These are phyloP conservation scores for Lagocephalus sceleratus DNA, from an alignment of 2,797 vertebrate genomes.

Conservation along the genomic window DNA sequence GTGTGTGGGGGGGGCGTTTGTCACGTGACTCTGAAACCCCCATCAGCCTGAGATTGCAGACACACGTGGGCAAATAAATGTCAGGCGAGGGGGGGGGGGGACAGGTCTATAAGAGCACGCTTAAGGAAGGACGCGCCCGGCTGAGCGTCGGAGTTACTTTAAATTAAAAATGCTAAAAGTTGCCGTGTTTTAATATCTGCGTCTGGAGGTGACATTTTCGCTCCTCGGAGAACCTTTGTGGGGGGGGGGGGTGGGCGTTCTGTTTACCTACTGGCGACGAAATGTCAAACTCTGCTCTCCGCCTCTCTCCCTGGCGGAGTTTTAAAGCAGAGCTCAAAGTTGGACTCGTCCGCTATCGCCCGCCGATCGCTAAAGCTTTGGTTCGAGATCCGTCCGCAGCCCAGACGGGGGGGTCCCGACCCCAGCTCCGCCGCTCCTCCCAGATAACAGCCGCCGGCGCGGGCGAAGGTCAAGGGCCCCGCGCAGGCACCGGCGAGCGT, in stretches of 20 bases:
- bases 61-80: too few relatives aligned
- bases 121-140: too few relatives aligned
- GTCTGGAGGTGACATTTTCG: slow-evolving; percentile 48
- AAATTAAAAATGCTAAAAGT: slow-evolving; percentile 25
- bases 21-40: slow-evolving; percentile 2
- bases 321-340: slow-evolving; percentile 22
- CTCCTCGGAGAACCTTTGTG: slow-evolving; percentile 22
- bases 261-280: slow-evolving; percentile 43
- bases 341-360: slow-evolving; percentile 33
- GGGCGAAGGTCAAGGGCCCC: slow-evolving; percentile 41
- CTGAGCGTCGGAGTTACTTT: background rate
- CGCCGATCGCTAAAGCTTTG: slow-evolving; percentile 39
- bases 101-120: too few relatives aligned
- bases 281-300: slow-evolving; percentile 50
- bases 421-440: slow-evolving; percentile 33
- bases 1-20: slow-evolving; percentile 37
- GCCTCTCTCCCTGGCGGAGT: slow-evolving; percentile 5
- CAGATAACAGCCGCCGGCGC: slow-evolving; percentile 49
- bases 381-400: slow-evolving; percentile 54
- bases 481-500: background rate
- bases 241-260: slow-evolving; percentile 38
- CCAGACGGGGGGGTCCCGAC: slow-evolving; percentile 29
- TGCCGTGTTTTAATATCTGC: slow-evolving; percentile 27
- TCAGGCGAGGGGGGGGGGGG: too few relatives aligned
- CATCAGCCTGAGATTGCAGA: too few relatives aligned